phyloP scores from a whole-genome alignment of 2,113 vertebrate genomes.

The Alosa alosa region DNA sequence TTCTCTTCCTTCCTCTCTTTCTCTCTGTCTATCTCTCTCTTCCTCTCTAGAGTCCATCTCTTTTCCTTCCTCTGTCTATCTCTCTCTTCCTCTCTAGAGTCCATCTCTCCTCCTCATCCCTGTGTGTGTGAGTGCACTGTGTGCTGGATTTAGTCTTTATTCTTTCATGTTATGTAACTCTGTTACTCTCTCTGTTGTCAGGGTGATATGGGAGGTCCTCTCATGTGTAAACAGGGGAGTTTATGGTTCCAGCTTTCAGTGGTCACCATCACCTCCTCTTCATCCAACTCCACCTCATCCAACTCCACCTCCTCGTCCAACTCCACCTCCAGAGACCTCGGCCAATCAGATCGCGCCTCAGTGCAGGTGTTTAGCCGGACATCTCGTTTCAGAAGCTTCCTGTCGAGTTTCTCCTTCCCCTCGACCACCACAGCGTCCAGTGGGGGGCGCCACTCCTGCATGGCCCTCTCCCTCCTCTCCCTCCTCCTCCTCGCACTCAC shows the following conservation, averaged over 20 bases:
- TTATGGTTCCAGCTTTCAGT: slow-evolving; percentile 39
- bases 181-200: neutral
- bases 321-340: neutral
- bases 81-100: neutral
- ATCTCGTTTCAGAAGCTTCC: neutral
- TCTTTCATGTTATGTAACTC: neutral
- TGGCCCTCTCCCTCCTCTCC: slow-evolving; percentile 30
- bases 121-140: neutral
- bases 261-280: neutral
- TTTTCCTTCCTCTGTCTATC: neutral
- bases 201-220: slow-evolving; percentile 32
- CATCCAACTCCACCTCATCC: no score
- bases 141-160: no score
- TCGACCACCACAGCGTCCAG: no score
- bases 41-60: no score
- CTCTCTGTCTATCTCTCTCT: no score
- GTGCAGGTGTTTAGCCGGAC: neutral
- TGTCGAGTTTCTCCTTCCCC: neutral
- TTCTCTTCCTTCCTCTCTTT: no score
- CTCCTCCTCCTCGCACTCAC: slow-evolving; percentile 40
- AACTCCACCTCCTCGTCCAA: neutral
- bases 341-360: neutral
- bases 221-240: slow-evolving; percentile 37
- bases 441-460: no score
- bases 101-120: neutral